Conservation (phyloP, 2,888 invertebrate species). For the Fissipunctia ypsillon region DNA sequence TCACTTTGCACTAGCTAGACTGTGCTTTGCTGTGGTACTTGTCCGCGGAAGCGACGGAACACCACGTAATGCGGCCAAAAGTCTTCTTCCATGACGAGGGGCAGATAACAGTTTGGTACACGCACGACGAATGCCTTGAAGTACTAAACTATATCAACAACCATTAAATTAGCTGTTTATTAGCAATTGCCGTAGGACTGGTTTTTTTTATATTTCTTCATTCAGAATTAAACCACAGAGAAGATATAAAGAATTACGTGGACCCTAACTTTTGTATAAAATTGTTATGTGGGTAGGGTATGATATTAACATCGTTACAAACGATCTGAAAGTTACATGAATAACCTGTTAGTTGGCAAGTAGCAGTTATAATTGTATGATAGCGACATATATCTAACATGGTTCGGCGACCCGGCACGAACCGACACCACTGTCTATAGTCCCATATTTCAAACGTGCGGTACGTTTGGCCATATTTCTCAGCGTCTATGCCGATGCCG, state of each 20-base stretch:
- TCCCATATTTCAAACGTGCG: constrained; percentile 82
- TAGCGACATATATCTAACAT: constrained; percentile 61
- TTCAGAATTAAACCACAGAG: not conserved
- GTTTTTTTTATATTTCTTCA: not conserved
- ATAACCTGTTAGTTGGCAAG: constrained; percentile 56
- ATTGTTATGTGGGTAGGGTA: not conserved
- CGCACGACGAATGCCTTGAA: too few relatives aligned
- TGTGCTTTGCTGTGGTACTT: too few relatives aligned
- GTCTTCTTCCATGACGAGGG: too few relatives aligned
- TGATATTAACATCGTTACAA: constrained; percentile 3
- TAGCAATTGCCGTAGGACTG: not conserved
- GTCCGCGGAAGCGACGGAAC: too few relatives aligned
- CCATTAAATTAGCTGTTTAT: not conserved
- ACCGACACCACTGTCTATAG: constrained; percentile 78
- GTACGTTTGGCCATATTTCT: constrained; percentile 84
- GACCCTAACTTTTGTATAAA: not conserved
- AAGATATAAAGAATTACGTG: not conserved
- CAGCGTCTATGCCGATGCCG: constrained; percentile 80
- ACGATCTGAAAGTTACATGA: constrained; percentile 37
- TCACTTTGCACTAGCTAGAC: too few relatives aligned
- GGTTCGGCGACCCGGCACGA: constrained; percentile 72
- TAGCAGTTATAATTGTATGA: constrained; percentile 48
- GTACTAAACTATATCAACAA: too few relatives aligned
- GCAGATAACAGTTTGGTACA: too few relatives aligned
- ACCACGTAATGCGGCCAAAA: too few relatives aligned